Base-by-base conservation (phyloP, 2,113 vertebrate genomes). In the Pollimyrus isidori region DNA sequence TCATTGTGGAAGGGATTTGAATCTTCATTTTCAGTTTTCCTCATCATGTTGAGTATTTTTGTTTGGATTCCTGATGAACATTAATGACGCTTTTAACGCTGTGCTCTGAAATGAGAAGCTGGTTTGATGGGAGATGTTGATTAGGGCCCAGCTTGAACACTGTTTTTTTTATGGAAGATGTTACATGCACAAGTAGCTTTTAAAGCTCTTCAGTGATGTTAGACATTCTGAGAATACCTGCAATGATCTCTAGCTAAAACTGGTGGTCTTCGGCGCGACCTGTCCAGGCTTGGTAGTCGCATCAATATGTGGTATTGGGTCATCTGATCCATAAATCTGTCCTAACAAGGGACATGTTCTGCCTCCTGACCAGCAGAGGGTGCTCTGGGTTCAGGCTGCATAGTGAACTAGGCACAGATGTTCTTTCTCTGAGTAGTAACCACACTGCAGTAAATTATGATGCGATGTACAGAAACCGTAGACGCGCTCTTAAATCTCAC, bases 281-380 rank as follows among this genome's bases (percentile, higher is more conserved):
- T 76, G 69, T 76, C 73, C 35, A 17, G 17, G 11, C 73, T 2
- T 80, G 15, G 73, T 15, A 19, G 73, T 30, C 69, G 1, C 58
- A 65, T 10, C 23, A 65, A 26, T 65, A 10, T 10, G n/a, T 65
- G n/a, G 7, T 30, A 3, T 69, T 30, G 9, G 62, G 9, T 69
- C n/a, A 69, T 9, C 30, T 39, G 69, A 39, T 76, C 11, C 30
- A 35, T 35, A 15, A 76, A 19, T 35, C 69, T 76, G 30, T 76
- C 15, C 30, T 30, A 2, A 15, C 35, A 19, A 42, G 73, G 4
- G 17, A 42, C 46, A 2, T n/a, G 17, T 42, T 73, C 5, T 49
- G 30, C n/a, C 30, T 39, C 23, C 39, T 90, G 17, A 0, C 92
- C 94, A 93, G 90, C n/a, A 91, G 95, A 93, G 91, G 94, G 92